Base-by-base conservation (phyloP, 2,797 vertebrate species). In the Mormyrops attenuatus region DNA sequence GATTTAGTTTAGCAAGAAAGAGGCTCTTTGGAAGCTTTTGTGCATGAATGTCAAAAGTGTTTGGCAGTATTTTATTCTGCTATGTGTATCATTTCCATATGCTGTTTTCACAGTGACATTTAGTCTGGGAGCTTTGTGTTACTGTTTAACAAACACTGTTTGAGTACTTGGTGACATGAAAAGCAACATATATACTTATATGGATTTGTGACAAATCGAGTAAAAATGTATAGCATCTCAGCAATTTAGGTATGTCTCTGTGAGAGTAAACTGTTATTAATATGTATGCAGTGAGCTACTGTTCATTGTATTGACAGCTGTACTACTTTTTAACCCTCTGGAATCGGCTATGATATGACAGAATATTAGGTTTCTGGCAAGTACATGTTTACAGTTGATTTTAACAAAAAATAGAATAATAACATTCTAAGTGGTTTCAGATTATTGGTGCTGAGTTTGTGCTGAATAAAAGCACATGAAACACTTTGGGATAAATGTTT, bases 181-280 rank as follows among this genome's bases (percentile, higher is more conserved):
- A 91, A 90, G 89, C 88, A 92, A 30, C 44, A 85, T 85, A 85
- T 50, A 85, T 85, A 85, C 90, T 88, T 66, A 90, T 47, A 53
- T 73, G 55, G 60, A 69, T 50, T 87, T 87, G 85, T 53, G 50
- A 88, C 91, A 92, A 87, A 92, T 94, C 94, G 92, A 34, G 91
- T 93, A 93, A 94, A 95, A 94, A 95, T 96, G 96, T 95, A 96
- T 92, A 95, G 92, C 96, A 95, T 95, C 96, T 94, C 94, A 95
- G 95, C 95, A 94, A 94, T 94, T 93, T 97, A 94, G 91, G 88
- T 91, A 80, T 44, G 73, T 80, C 73, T 80, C 95, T 94, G 95
- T 96, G 95, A 95, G 95, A 97, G 94, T 94, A 95, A 95, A 94
- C 94, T 97, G 95, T 95, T 97, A 98, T 97, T 96, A 96, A 97